These are phyloP conservation scores for Lycocerus yunnanus DNA, from an alignment of 2,888 invertebrate genomes.

Conservation along the genomic window DNA sequence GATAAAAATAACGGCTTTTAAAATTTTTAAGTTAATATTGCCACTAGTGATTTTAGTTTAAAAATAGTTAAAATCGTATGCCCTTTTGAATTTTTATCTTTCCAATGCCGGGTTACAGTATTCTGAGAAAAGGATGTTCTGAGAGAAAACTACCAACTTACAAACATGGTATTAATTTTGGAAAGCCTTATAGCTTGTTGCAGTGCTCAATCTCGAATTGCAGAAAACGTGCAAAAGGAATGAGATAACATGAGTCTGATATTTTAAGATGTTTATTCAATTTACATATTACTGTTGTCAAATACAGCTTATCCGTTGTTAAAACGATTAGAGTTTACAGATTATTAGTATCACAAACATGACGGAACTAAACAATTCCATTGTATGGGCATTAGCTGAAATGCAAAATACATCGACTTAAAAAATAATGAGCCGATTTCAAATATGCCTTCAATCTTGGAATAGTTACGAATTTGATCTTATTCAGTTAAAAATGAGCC, in stretches of 20 bases:
- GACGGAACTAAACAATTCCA: neutral
- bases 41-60: no score
- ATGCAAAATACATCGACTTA: neutral
- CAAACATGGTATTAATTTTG: no score
- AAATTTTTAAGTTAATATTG: no score
- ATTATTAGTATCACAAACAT: neutral
- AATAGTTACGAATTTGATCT: neutral
- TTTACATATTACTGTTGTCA: neutral
- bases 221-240: neutral
- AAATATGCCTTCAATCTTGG: neutral
- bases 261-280: neutral
- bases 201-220: neutral
- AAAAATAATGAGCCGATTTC: neutral
- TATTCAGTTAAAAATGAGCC: neutral
- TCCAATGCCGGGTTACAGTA: no score
- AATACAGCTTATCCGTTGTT: neutral
- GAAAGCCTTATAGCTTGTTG: no score
- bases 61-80: no score
- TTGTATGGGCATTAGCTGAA: neutral
- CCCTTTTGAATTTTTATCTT: no score
- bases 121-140: no score
- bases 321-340: neutral
- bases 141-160: no score
- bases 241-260: neutral
- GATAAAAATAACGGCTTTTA: no score